These are phyloP conservation scores for Syngnathoides biaculeatus DNA, from an alignment of 2,113 vertebrate species.

Conservation along the genomic window DNA sequence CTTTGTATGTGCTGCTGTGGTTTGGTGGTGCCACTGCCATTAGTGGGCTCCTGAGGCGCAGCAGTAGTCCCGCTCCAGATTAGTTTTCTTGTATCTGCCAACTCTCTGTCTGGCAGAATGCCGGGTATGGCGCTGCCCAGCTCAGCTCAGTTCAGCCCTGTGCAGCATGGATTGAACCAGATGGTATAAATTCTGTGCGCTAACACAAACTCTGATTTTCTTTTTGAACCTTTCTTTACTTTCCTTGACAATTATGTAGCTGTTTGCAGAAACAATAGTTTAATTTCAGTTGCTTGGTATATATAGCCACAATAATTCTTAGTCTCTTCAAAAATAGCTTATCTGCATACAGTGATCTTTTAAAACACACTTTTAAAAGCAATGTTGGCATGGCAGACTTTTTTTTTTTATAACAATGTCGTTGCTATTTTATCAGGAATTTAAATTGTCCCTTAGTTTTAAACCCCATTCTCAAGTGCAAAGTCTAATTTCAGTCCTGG, in stretches of 20 bases:
- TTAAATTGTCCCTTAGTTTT: constrained; percentile 4
- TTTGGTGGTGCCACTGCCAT: constrained; percentile 63
- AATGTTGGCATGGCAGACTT: no score
- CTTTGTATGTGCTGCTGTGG: constrained; percentile 60
- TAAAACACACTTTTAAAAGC: background rate
- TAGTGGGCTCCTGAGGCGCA: constrained; percentile 70
- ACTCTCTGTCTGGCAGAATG: constrained; percentile 69
- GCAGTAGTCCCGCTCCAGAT: constrained; percentile 73
- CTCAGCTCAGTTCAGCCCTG: constrained; percentile 60
- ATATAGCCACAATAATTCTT: constrained; percentile 20
- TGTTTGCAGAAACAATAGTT: constrained; percentile 31
- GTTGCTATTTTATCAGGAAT: background rate
- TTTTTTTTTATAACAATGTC: background rate
- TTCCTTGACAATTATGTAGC: constrained; percentile 8
- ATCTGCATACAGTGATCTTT: constrained; percentile 8
- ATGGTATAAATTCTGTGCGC: constrained; percentile 64
- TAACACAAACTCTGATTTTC: constrained; percentile 64
- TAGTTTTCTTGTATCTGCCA: constrained; percentile 66
- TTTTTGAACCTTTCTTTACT: constrained; percentile 36
- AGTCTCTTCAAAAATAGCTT: constrained; percentile 4
- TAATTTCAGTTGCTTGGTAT: constrained; percentile 34
- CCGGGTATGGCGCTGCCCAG: constrained; percentile 60
- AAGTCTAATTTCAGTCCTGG: background rate
- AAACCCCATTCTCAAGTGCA: background rate
- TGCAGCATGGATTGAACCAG: constrained; percentile 66